Base-by-base conservation (phyloP, 1,140 invertebrate species). In the Drosophila rufa region DNA sequence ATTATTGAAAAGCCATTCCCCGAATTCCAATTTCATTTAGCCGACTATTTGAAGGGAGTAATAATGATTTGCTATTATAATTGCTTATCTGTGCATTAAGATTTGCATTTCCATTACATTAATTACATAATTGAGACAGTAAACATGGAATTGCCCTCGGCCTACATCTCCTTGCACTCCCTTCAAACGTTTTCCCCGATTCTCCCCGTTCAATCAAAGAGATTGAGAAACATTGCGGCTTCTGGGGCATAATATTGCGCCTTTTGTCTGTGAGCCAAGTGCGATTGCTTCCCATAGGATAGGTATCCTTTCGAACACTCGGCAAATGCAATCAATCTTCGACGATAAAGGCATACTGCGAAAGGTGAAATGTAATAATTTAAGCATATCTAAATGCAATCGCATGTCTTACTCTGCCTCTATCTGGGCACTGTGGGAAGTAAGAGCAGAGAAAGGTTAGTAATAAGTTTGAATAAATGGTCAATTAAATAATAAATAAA, bases 261-360 rank as follows among this genome's bases (percentile, higher is more conserved):
- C 40, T 68, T 22, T 56, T 55, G 48, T 68, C 67, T 69, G 47
- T 53, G 62, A 46, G 22, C 48, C 67, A 30, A 69, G 48, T 51
- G 56, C 59, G 40, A 77, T 77, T 46, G 62, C 47, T 69, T 77
- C 50, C 64, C 74, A 59, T 48, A 22, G 36, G 33, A 36, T 64
- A n/a, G 47, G 45, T 40, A 59, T 75, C 45, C 59, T 47, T 38
- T 43, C 43, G n/a, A 69, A 68, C 33, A 55, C 78, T 77, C 50
- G 75, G 81, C 57, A 71, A 83, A 79, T 60, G 77, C 82, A 73
- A 84, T 84, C 82, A 84, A 84, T 84, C 82, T 84, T 84, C 79
- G 56, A 69, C 64, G 77, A 84, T 84, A 84, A 80, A 77, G 75
- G 73, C 77, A 77, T 65, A 75, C 60, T 70, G 57, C 61, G 61